Conservation (phyloP, 2,797 vertebrate genomes). For the Alca torda region DNA sequence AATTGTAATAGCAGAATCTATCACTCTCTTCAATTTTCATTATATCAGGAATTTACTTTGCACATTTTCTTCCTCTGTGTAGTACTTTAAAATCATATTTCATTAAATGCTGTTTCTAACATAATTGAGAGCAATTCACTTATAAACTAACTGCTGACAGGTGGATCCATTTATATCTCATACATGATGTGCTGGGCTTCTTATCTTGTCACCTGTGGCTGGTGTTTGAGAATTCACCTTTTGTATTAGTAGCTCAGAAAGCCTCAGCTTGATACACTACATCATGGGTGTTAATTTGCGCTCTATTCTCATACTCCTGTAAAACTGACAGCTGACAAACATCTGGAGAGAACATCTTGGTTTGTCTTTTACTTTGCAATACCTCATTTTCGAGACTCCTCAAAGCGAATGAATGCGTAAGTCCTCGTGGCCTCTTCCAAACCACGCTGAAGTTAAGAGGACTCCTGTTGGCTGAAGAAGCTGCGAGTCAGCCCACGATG, state of each 20-base stretch:
- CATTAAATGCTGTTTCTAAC: conserved; percentile 46
- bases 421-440: not conserved
- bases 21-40: conserved; percentile 33
- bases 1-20: conserved; percentile 25
- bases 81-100: conserved; percentile 29
- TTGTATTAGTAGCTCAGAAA: not conserved
- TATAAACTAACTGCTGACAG: conserved; percentile 24
- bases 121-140: conserved; percentile 46
- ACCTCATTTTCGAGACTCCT: not conserved
- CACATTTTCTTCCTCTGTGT: not conserved
- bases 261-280: not conserved
- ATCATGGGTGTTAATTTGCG: not conserved
- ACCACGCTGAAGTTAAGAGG: not conserved
- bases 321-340: not conserved
- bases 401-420: not conserved
- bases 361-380: not conserved
- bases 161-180: conserved; percentile 31
- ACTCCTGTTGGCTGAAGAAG: not conserved
- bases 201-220: conserved; percentile 34
- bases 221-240: not conserved
- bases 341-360: not conserved
- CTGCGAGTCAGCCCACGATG: not conserved
- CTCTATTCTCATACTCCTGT: not conserved
- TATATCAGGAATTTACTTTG: conserved; percentile 27
- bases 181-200: not conserved